phyloP scores from a whole-genome alignment of 2,888 invertebrate genomes.

The Drosophila neonasuta region DNA sequence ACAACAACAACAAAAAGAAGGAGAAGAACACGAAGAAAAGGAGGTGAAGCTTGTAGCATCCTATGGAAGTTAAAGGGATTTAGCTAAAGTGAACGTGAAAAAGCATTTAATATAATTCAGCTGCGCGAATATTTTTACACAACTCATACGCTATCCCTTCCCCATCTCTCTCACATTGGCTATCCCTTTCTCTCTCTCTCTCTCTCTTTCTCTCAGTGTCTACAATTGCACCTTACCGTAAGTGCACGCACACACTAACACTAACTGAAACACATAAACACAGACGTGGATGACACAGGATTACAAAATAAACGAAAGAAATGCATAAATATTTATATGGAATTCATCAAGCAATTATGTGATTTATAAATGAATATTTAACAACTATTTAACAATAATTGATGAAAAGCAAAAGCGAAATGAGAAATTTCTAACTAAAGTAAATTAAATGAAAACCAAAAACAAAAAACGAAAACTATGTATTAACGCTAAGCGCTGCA shows the following conservation, averaged over 20 bases:
- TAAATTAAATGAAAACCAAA: slow-evolving; percentile 26
- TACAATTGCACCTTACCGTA: slow-evolving; percentile 61
- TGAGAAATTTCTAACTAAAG: slow-evolving; percentile 21
- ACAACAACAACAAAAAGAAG: slow-evolving; percentile 21
- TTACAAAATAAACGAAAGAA: slow-evolving; percentile 22
- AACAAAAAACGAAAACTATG: slow-evolving; percentile 11
- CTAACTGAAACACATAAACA: background rate
- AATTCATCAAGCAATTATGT: slow-evolving; percentile 79
- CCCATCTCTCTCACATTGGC: slow-evolving; percentile 8
- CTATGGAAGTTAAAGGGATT: slow-evolving; percentile 32
- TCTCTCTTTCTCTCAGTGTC: slow-evolving; percentile 57
- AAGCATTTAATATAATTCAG: slow-evolving; percentile 67
- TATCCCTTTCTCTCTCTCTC: slow-evolving; percentile 28
- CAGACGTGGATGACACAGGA: slow-evolving; percentile 49
- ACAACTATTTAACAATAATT: slow-evolving; percentile 74
- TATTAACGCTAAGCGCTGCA: slow-evolving; percentile 63
- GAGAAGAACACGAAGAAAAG: slow-evolving; percentile 14
- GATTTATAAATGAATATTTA: slow-evolving; percentile 75
- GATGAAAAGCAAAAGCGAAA: slow-evolving; percentile 45
- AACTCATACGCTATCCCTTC: slow-evolving; percentile 33
- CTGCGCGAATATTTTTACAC: slow-evolving; percentile 55
- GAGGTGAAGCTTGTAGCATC: slow-evolving; percentile 14
- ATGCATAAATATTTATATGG: slow-evolving; percentile 59
- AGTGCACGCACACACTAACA: slow-evolving; percentile 46
- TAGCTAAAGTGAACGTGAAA: slow-evolving; percentile 50